These are phyloP conservation scores for Cerastis rubricosa DNA, from an alignment of 2,888 invertebrate species.

Conservation along the genomic window DNA sequence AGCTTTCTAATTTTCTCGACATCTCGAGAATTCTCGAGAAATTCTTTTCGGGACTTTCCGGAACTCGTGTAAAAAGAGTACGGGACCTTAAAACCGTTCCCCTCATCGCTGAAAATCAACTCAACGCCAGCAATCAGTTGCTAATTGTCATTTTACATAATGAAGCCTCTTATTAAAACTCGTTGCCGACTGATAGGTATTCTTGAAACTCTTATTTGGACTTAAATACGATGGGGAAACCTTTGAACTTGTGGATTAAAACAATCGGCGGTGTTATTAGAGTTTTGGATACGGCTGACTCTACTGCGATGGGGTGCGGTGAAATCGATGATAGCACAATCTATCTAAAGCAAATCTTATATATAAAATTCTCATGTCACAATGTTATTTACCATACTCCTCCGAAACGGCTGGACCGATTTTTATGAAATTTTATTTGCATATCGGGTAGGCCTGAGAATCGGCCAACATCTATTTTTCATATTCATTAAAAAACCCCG, in stretches of 20 bases:
- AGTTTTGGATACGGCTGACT: background rate
- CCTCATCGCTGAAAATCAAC: slow-evolving; percentile 22
- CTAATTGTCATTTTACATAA: slow-evolving; percentile 58
- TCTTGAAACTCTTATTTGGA: slow-evolving; percentile 29
- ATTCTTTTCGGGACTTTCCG: no score
- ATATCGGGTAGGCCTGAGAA: no score
- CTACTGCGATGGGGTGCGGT: background rate
- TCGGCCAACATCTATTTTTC: no score
- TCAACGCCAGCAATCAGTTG: slow-evolving; percentile 40
- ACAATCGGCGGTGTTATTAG: slow-evolving; percentile 15
- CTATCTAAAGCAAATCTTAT: no score
- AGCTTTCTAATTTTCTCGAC: no score
- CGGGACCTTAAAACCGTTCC: background rate
- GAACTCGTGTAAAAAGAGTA: background rate
- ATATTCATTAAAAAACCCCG: no score
- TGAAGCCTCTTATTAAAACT: slow-evolving; percentile 45
- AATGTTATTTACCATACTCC: no score
- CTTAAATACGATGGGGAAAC: slow-evolving; percentile 2
- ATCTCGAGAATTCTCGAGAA: no score
- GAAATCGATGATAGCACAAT: background rate
- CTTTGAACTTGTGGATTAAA: slow-evolving; percentile 29
- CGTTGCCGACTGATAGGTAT: slow-evolving; percentile 11
- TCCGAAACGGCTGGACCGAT: no score
- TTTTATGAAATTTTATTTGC: no score
- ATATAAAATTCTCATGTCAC: no score